A percentile compares a stretch with the other conserved stretches of the same genome.
Conservation (phyloP, 2,113 vertebrate species). For the Tetrax tetrax region DNA sequence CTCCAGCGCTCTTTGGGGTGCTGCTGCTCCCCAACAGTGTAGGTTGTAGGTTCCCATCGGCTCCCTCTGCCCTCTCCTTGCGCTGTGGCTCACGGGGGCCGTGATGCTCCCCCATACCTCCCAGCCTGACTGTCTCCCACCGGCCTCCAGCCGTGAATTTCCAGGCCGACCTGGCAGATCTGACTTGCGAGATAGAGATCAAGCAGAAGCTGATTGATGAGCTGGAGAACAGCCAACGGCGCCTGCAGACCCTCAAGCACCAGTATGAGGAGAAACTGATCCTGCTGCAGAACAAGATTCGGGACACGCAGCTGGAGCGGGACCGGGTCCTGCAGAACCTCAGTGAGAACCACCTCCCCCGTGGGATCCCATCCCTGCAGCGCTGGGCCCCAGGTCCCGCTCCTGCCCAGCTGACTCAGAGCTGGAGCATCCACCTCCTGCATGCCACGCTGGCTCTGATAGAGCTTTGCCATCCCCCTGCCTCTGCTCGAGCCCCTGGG, state of each 20-base stretch:
- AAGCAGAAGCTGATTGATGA: conserved; percentile 98
- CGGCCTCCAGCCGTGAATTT: conserved; percentile 81
- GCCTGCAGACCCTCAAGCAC: conserved; percentile 92
- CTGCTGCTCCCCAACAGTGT: background rate
- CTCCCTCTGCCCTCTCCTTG: background rate
- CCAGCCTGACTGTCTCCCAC: background rate
- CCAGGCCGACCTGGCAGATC: conserved; percentile 91
- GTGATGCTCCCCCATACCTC: background rate
- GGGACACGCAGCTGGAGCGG: conserved; percentile 94
- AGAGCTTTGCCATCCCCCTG: background rate
- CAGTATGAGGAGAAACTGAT: conserved; percentile 98
- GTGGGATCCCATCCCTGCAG: accelerated
- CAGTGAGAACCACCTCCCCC: conserved; percentile 74
- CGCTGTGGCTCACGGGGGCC: background rate
- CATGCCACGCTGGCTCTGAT: background rate
- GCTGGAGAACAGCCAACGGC: conserved; percentile 94
- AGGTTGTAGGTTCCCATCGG: background rate
- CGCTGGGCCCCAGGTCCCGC: accelerated
- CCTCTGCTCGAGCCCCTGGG: background rate
- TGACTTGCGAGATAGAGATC: conserved; percentile 98
- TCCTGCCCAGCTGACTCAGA: background rate
- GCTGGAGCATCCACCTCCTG: background rate
- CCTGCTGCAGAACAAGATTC: conserved; percentile 95
- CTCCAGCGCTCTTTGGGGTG: background rate
- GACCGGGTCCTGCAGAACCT: conserved; percentile 96